These are phyloP conservation scores for Elaphurus davidianus DNA, from an alignment of 2,113 vertebrate species.

Conservation along the genomic window DNA sequence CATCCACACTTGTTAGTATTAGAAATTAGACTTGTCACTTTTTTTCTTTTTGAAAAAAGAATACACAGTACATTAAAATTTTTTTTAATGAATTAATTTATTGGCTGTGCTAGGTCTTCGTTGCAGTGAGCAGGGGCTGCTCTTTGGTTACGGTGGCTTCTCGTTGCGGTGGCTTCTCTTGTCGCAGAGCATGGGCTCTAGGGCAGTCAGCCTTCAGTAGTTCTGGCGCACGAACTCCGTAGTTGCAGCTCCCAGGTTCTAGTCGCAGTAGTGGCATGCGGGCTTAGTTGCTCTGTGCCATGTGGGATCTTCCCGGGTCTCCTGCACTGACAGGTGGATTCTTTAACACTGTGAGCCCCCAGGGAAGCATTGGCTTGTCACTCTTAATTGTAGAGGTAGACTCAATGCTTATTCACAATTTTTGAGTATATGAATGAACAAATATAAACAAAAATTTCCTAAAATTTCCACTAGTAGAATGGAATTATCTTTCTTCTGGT, in stretches of 20 bases:
- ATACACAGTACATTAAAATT: background rate
- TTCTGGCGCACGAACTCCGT: background rate
- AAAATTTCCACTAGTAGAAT: background rate
- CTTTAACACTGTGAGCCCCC: background rate
- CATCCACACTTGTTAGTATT: background rate
- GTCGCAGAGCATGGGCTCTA: background rate
- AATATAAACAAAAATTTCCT: background rate
- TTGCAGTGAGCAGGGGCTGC: background rate
- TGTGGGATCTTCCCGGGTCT: background rate
- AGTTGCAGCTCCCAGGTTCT: background rate
- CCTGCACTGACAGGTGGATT: background rate
- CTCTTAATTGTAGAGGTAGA: background rate
- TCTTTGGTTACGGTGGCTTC: background rate
- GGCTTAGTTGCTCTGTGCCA: background rate
- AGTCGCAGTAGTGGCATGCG: accelerated
- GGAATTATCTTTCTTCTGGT: background rate
- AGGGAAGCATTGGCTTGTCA: background rate
- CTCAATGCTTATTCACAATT: background rate
- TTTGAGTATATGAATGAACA: background rate
- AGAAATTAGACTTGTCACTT: background rate
- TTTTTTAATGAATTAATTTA: background rate
- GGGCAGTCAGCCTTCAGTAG: background rate
- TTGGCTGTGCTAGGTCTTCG: background rate
- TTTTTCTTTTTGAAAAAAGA: background rate
- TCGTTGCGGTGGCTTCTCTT: background rate